Percentiles rank a stretch among this genome's conserved stretches.
phyloP scores from a whole-genome alignment of 2,797 vertebrate genomes.

The Sardinella longiceps region DNA sequence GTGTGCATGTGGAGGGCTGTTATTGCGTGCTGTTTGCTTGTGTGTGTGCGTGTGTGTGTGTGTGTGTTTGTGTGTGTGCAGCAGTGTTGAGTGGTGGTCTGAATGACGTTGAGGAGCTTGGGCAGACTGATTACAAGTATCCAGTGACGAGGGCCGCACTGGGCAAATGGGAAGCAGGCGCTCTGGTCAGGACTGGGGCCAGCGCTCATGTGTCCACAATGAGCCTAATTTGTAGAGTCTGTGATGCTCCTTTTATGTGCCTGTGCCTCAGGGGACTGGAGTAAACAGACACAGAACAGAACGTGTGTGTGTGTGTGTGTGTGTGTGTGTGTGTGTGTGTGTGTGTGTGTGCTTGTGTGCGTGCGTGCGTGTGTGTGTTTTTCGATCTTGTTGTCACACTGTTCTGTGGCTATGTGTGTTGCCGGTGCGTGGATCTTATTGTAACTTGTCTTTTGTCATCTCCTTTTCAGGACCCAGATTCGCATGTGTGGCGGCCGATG shows the following conservation, averaged over 20 bases:
- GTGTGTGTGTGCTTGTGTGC: background rate
- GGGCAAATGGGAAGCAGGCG: slow-evolving; percentile 19
- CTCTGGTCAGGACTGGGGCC: background rate
- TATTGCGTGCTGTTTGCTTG: background rate
- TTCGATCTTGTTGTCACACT: too few relatives aligned
- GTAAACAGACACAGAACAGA: slow-evolving; percentile 11
- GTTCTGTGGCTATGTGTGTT: background rate
- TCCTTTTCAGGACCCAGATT: slow-evolving; percentile 7
- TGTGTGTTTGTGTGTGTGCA: background rate
- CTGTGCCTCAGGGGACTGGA: background rate
- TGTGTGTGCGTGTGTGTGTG: background rate
- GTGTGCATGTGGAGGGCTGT: background rate
- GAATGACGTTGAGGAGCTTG: background rate
- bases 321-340: slow-evolving; percentile 21
- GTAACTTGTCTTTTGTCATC: background rate
- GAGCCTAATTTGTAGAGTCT: background rate
- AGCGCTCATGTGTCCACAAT: background rate
- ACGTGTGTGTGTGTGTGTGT: background rate
- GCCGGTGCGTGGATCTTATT: background rate
- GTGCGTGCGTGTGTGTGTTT: background rate
- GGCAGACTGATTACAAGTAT: slow-evolving; percentile 7
- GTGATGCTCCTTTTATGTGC: slow-evolving; percentile 4
- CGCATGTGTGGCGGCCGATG: background rate
- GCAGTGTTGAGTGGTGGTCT: background rate
- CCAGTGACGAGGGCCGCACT: background rate